phyloP scores from a whole-genome alignment of 2,888 invertebrate genomes.

The Danaus chrysippus region DNA sequence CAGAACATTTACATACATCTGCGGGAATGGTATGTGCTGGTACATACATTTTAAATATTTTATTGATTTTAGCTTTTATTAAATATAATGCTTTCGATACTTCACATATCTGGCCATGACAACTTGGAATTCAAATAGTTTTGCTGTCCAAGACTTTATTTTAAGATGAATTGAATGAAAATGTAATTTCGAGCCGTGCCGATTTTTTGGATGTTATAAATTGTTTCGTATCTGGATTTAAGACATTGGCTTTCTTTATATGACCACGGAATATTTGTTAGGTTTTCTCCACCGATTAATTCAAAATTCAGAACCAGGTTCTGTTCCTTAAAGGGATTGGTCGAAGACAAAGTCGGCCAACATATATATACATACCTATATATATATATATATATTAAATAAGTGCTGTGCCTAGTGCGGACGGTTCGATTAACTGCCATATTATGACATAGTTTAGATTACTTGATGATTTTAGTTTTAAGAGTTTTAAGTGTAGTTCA shows the following conservation, averaged over 20 bases:
- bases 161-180: conserved; percentile 33
- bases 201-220: conserved; percentile 16
- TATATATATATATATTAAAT: conserved; percentile 38
- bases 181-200: conserved; percentile 25
- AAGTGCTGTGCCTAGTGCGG: conserved; percentile 66
- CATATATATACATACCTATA: conserved; percentile 35
- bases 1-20: conserved; percentile 65
- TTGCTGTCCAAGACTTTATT: conserved; percentile 68
- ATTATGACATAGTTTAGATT: conserved; percentile 77
- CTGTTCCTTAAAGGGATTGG: conserved; percentile 53
- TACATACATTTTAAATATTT: conserved; percentile 58
- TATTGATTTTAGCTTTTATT: conserved; percentile 58
- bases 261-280: conserved; percentile 35
- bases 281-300: conserved; percentile 71
- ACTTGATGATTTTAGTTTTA: conserved; percentile 65
- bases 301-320: conserved; percentile 70
- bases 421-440: conserved; percentile 78
- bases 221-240: background rate
- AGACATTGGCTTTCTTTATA: conserved; percentile 15
- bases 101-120: conserved; percentile 75
- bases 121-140: conserved; percentile 47
- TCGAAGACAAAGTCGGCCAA: conserved; percentile 54
- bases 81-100: conserved; percentile 61
- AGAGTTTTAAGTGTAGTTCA: conserved; percentile 66
- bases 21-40: conserved; percentile 66